Percentiles rank a stretch among this genome's conserved stretches.
Evolutionary conservation across 2,797 vertebrate genomes (phyloP).

Genomic region (Acanthurus tractus): DNA sequence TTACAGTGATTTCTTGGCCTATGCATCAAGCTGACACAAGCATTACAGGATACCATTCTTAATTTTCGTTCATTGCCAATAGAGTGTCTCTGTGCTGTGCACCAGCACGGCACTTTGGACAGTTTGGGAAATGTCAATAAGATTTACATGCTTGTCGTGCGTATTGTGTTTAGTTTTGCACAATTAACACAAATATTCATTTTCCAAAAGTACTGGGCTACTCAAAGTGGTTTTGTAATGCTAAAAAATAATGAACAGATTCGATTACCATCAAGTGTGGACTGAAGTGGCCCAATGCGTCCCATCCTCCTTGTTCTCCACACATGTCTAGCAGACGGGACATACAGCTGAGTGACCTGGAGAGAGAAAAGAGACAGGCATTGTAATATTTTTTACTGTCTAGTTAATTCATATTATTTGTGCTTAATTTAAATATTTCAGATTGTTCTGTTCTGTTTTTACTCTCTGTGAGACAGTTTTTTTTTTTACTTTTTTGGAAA

Average conservation of each 20-base stretch:
- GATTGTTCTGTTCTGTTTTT: not conserved
- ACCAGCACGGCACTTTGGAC: constrained; percentile 1
- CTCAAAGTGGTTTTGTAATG: not conserved
- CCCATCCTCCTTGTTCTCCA: constrained; percentile 97
- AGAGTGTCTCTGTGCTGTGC: constrained; percentile 21
- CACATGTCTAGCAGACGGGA: constrained; percentile 94
- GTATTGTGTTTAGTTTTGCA: not conserved
- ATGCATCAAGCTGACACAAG: constrained; percentile 60
- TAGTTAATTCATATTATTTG: not conserved
- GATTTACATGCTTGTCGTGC: not conserved
- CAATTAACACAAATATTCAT: not conserved
- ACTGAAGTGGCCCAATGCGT: constrained; percentile 95
- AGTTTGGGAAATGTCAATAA: constrained; percentile 3
- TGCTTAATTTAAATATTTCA: not conserved
- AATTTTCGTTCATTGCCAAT: constrained; percentile 44
- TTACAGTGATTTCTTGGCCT: constrained; percentile 64
- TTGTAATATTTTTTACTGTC: not conserved
- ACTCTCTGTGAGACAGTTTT: not conserved
- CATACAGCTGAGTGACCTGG: constrained; percentile 97
- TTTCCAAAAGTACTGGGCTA: not conserved
- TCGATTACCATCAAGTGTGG: constrained; percentile 92
- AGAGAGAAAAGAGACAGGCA: constrained; percentile 4
- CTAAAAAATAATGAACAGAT: not conserved
- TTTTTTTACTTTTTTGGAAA: not conserved
- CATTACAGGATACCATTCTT: constrained; percentile 47